Base-by-base conservation (phyloP, 2,888 invertebrate species). In the Camptogramma bilineatum region DNA sequence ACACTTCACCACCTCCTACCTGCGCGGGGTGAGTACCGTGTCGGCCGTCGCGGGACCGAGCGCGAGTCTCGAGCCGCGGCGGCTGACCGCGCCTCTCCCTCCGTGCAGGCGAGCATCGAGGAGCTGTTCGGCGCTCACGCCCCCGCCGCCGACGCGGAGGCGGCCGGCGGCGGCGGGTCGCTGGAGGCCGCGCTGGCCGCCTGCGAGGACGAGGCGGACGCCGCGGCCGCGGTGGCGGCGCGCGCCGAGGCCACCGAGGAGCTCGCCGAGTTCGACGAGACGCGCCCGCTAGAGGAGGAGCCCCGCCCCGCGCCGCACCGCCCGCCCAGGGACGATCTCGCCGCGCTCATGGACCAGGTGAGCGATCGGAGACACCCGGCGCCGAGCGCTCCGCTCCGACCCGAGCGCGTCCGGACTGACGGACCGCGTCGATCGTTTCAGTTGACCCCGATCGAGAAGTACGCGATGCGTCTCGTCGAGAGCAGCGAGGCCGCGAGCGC, bases 1-100 rank as follows among this genome's bases (percentile, higher is more conserved):
- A 8, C 99, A 98, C 91, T 99, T 99, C 87, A 99, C 99, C 28
- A 98, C 99, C 13, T 97, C 98, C 0, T 98, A 97, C 90, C 98
- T 99, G 92, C 97, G 98, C 84, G 96, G 81, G 74, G 88, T 87
- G 39, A 73, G 80, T 76, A 8, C 13, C 7, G 28, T 76, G 9
- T 13, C 7, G 28, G 1, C 34, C 4, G 5, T 10, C 16, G 2
- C 16, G 16, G 3, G 42, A 1, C 17, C 16, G 7, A n/a, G 7
- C 44, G n/a, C 34, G 34, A 13, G 9, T 3, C 16, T 8, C 44
- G 44, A 7, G 16, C 16, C 44, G 44, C 16, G 16, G 16, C n/a
- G 42, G 16, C 42, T 42, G 44, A 44, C 44, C 16, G 28, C 17
- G 16, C 5, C 16, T 8, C 4, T 44, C 18, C 9, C 18, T 44